phyloP scores from a whole-genome alignment of 2,797 vertebrate genomes.

The Sebastes itinus region DNA sequence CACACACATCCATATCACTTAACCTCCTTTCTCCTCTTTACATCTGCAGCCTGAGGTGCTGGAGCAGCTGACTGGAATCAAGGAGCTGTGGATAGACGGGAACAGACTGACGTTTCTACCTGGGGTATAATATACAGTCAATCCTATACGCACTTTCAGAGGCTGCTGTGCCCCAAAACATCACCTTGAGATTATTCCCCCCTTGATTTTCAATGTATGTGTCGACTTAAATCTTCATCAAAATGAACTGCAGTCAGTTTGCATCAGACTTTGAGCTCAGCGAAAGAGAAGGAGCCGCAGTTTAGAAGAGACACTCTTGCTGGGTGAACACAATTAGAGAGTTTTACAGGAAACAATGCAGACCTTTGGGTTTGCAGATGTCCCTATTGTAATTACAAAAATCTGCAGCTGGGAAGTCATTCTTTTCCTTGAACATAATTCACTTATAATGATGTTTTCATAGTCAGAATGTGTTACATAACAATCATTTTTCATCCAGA shows the following conservation, averaged over 20 bases:
- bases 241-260: slow-evolving; percentile 22
- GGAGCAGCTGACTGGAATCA: slow-evolving; percentile 94
- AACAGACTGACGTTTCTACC: slow-evolving; percentile 95
- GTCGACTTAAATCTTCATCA: slow-evolving; percentile 38
- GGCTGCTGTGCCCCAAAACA: background rate
- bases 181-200: slow-evolving; percentile 20
- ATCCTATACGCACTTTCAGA: background rate
- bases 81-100: slow-evolving; percentile 98
- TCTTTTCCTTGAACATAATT: slow-evolving; percentile 19
- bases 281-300: background rate
- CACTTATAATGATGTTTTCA: slow-evolving; percentile 27
- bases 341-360: background rate
- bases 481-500: slow-evolving; percentile 45
- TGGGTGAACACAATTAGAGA: background rate
- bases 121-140: slow-evolving; percentile 84
- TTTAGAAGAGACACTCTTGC: background rate
- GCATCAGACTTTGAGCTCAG: slow-evolving; percentile 8
- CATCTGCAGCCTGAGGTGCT: slow-evolving; percentile 94
- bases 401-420: slow-evolving; percentile 15
- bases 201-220: background rate
- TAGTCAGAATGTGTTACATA: slow-evolving; percentile 28
- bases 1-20: background rate
- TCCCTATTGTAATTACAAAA: background rate
- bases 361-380: slow-evolving; percentile 5
- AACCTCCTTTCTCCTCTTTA: slow-evolving; percentile 22